phyloP scores from a whole-genome alignment of 2,888 invertebrate species.

The Thera britannica region DNA sequence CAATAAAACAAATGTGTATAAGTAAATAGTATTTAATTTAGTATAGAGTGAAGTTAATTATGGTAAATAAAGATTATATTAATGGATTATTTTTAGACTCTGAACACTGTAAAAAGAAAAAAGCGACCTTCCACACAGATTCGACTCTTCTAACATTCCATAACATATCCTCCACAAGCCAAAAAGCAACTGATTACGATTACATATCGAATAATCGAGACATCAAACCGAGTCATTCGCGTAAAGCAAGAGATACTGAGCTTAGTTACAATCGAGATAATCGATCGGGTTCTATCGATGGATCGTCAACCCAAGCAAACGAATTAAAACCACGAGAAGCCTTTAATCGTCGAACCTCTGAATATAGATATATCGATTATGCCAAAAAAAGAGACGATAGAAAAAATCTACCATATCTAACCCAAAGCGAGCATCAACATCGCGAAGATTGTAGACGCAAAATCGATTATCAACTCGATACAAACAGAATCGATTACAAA shows the following conservation, averaged over 20 bases:
- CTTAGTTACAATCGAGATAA: background rate
- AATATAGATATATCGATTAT: conserved; percentile 32
- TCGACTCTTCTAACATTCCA: conserved; percentile 62
- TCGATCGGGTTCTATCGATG: background rate
- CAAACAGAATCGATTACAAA: conserved; percentile 23
- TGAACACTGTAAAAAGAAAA: conserved; percentile 56
- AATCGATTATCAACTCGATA: conserved; percentile 24
- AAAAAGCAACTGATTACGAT: conserved; percentile 30
- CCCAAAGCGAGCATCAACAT: conserved; percentile 11
- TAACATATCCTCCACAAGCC: conserved; percentile 45
- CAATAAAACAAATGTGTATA: too few species aligned
- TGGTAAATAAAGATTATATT: too few species aligned
- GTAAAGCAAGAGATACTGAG: conserved; percentile 10
- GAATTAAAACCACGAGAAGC: conserved; percentile 2
- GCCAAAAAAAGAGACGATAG: conserved; percentile 19
- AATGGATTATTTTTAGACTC: conserved; percentile 45
- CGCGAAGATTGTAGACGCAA: conserved; percentile 12
- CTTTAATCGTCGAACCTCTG: conserved; percentile 14
- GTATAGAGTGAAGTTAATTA: too few species aligned
- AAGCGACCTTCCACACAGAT: conserved; percentile 59
- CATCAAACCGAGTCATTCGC: conserved; percentile 10
- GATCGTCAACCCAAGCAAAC: conserved; percentile 6
- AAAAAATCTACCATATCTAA: conserved; percentile 16
- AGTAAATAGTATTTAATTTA: too few species aligned
- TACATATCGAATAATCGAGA: conserved; percentile 32